Conservation (phyloP, 2,113 vertebrate species). For the Tetraodon nigroviridis region DNA sequence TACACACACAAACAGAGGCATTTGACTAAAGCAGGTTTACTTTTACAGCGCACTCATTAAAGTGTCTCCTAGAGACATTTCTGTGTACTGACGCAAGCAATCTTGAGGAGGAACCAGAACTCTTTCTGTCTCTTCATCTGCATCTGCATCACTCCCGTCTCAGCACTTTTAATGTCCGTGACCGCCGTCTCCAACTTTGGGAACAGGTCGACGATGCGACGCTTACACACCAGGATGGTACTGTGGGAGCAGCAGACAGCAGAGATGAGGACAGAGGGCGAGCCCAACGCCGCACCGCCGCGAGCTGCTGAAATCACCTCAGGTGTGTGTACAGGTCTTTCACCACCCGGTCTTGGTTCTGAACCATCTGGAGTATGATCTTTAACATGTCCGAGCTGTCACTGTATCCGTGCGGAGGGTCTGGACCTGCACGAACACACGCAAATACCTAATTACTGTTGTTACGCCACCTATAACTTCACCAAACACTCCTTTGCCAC, state of each 20-base stretch:
- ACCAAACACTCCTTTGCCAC: too few species aligned
- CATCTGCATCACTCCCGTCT: constrained; percentile 91
- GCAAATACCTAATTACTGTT: not conserved
- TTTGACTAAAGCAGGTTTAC: too few species aligned
- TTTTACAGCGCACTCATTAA: too few species aligned
- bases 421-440: constrained; percentile 68
- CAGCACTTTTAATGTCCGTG: constrained; percentile 88
- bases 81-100: constrained; percentile 86
- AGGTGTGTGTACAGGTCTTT: constrained; percentile 94
- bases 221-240: constrained; percentile 91
- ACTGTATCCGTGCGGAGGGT: constrained; percentile 87
- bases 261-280: not conserved
- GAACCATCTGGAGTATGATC: constrained; percentile 91
- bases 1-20: constrained; percentile 46
- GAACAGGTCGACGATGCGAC: constrained; percentile 92
- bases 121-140: constrained; percentile 94
- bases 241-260: constrained; percentile 57
- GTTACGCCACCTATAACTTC: too few species aligned
- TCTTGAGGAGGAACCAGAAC: constrained; percentile 96
- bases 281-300: not conserved
- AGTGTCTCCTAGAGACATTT: not conserved
- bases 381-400: constrained; percentile 98
- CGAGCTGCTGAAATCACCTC: constrained; percentile 72
- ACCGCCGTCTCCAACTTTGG: constrained; percentile 88
- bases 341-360: constrained; percentile 92